Conservation (phyloP, 1,140 invertebrate genomes). For the Lepidotrigona ventralis region DNA sequence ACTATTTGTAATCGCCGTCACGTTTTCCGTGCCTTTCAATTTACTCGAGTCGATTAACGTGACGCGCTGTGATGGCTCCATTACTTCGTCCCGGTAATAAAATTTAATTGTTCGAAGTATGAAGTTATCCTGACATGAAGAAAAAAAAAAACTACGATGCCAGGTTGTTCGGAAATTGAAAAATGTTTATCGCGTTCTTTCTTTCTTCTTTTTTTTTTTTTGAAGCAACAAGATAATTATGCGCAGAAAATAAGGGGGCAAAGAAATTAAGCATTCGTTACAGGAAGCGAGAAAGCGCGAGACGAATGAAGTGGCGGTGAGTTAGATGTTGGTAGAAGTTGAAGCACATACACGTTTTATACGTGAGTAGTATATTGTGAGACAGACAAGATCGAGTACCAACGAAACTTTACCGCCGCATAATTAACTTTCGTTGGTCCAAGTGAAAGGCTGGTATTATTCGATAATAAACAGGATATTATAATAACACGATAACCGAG, state of each 20-base stretch:
- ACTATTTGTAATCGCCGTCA: no score
- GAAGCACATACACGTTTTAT: background rate
- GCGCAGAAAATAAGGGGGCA: background rate
- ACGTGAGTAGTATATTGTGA: no score
- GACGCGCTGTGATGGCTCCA: no score
- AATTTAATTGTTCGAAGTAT: background rate
- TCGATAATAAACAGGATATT: slow-evolving; percentile 10
- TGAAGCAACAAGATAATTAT: background rate
- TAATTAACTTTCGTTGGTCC: background rate
- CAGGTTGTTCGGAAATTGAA: no score
- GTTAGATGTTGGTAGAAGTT: background rate
- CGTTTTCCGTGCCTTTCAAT: no score
- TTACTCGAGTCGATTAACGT: no score
- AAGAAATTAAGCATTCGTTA: background rate
- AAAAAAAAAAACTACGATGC: no score
- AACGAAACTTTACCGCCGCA: background rate
- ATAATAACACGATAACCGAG: background rate
- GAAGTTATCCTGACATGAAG: background rate
- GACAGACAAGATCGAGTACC: background rate
- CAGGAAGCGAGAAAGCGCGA: background rate
- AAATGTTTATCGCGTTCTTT: no score
- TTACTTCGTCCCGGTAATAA: background rate
- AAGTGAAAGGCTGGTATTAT: slow-evolving; percentile 27
- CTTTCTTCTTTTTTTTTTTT: background rate
- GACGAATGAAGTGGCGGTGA: background rate